Evolutionary conservation across 2,113 vertebrate species (phyloP).

Genomic region (Romanogobio albipinnatus): DNA sequence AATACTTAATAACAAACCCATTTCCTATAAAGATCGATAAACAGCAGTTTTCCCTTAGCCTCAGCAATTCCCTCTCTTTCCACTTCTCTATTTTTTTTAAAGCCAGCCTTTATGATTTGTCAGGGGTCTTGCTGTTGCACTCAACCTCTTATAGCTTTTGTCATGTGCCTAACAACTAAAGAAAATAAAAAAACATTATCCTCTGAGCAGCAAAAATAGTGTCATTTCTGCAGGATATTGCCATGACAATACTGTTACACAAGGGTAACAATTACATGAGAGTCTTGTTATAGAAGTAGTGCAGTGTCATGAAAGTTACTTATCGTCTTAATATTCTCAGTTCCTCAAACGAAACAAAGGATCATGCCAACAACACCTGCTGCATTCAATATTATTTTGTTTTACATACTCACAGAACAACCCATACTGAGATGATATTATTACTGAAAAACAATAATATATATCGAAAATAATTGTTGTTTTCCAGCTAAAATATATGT

Average conservation of each 20-base stretch:
- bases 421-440: too few species aligned
- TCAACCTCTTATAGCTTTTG: background rate
- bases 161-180: background rate
- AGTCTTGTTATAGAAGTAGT: background rate
- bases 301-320: conserved; percentile 17
- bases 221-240: background rate
- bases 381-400: background rate
- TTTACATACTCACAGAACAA: background rate
- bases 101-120: background rate
- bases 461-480: too few species aligned
- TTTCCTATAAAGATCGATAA: background rate
- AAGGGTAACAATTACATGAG: background rate
- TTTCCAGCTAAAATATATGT: too few species aligned
- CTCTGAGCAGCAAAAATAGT: too few species aligned
- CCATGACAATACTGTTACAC: background rate
- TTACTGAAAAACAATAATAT: too few species aligned
- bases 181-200: too few species aligned
- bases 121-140: background rate
- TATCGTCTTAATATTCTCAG: background rate
- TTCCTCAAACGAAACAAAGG: conserved; percentile 27
- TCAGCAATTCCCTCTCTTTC: background rate
- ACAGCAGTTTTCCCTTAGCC: background rate
- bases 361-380: conserved; percentile 32
- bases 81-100: background rate
- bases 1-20: background rate